Conservation (phyloP, 2,797 vertebrate species). For the Cyprinodon diabolis region DNA sequence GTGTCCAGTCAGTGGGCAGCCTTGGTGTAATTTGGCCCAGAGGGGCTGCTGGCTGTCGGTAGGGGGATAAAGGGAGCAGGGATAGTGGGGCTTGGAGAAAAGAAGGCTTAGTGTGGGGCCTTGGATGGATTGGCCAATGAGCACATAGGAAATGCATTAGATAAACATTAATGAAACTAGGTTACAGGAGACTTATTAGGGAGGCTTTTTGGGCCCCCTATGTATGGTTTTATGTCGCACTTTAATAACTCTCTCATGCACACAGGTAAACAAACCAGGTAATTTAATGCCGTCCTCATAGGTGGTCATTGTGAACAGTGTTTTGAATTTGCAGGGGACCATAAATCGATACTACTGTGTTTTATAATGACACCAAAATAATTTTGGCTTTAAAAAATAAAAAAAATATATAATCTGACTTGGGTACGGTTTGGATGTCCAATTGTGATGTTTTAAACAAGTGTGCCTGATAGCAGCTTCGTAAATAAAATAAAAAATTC, state of each 20-base stretch:
- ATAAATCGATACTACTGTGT: slow-evolving; percentile 29
- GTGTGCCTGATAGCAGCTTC: slow-evolving; percentile 69
- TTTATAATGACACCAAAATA: slow-evolving; percentile 40
- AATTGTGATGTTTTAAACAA: slow-evolving; percentile 58
- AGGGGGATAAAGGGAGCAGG: slow-evolving; percentile 71
- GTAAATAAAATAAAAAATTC: slow-evolving; percentile 55
- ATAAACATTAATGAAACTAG: slow-evolving; percentile 86
- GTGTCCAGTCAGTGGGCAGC: slow-evolving; percentile 74
- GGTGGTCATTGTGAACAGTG: slow-evolving; percentile 65
- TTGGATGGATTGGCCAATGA: slow-evolving; percentile 68
- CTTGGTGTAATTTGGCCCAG: slow-evolving; percentile 74
- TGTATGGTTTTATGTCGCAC: slow-evolving; percentile 72
- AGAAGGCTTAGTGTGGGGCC: slow-evolving; percentile 77
- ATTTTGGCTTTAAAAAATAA: slow-evolving; percentile 25
- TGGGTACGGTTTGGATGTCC: slow-evolving; percentile 64
- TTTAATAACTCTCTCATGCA: slow-evolving; percentile 83
- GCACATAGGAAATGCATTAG: slow-evolving; percentile 81
- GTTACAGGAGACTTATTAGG: slow-evolving; percentile 85
- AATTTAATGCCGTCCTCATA: slow-evolving; percentile 73
- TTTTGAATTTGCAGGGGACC: slow-evolving; percentile 54
- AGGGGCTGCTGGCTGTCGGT: slow-evolving; percentile 70
- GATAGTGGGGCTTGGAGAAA: slow-evolving; percentile 69
- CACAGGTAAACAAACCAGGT: slow-evolving; percentile 82
- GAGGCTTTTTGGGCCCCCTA: slow-evolving; percentile 75
- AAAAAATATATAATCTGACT: slow-evolving; percentile 49